A percentile compares a stretch with the other conserved stretches of the same genome.
phyloP scores from a whole-genome alignment of 2,797 vertebrate species.

The Gobio occitaniae region DNA sequence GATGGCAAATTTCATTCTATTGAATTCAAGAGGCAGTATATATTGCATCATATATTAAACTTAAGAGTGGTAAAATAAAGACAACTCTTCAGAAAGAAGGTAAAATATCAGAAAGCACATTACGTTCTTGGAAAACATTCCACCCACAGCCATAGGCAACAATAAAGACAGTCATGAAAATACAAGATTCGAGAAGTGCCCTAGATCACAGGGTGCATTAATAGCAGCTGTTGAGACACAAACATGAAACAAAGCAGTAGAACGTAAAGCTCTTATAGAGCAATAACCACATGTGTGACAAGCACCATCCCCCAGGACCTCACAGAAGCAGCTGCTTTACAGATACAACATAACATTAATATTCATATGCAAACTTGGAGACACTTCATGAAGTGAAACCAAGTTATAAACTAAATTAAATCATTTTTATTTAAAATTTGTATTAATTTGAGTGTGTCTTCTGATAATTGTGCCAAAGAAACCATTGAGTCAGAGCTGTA shows the following conservation, averaged over 20 bases:
- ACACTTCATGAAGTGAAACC: slow-evolving; percentile 9
- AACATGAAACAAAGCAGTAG: slow-evolving; percentile 27
- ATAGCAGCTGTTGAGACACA: not conserved
- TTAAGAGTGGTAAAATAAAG: not conserved
- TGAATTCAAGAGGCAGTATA: not conserved
- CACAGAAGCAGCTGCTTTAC: slow-evolving; percentile 69
- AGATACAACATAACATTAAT: slow-evolving; percentile 73
- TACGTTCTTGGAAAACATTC: slow-evolving; percentile 30
- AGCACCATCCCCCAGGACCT: slow-evolving; percentile 65
- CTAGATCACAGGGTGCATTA: not conserved
- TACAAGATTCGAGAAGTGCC: not conserved
- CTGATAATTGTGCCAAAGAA: not conserved
- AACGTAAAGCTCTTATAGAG: slow-evolving; percentile 58
- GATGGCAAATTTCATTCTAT: not conserved
- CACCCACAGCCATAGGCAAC: not conserved
- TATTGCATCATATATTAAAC: not conserved
- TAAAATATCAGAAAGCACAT: not conserved
- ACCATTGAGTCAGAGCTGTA: not conserved
- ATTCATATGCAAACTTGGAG: slow-evolving; percentile 66
- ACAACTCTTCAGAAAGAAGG: not conserved
- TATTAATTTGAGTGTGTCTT: not conserved
- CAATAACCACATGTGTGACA: slow-evolving; percentile 42
- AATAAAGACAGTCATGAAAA: not conserved
- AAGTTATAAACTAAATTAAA: not conserved
- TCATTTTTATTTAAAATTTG: not conserved